Conservation (phyloP, 23 tunicate genomes). For the Styela clava region DNA sequence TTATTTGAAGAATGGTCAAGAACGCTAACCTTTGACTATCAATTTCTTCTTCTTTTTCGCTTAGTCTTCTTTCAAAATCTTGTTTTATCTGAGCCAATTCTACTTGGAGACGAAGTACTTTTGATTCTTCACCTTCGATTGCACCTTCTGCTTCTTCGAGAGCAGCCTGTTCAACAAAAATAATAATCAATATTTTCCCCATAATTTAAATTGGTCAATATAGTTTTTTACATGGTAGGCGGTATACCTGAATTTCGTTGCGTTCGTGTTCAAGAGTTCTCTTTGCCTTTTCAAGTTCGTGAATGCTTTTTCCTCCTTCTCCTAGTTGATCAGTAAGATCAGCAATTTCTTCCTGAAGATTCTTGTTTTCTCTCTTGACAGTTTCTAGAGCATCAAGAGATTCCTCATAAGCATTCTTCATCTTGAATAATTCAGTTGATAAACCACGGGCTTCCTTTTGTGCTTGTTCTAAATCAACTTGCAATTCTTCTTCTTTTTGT, state of each 20-base stretch:
- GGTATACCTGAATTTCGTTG: constrained; percentile 26
- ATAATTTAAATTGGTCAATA: too few species aligned
- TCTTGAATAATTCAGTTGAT: constrained; percentile 29
- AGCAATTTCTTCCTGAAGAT: constrained; percentile 34
- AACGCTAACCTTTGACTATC: constrained; percentile 30
- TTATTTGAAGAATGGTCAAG: too few species aligned
- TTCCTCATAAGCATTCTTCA: constrained; percentile 38
- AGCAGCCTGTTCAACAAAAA: too few species aligned
- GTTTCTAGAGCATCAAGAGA: constrained; percentile 34
- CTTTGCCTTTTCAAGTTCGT: constrained; percentile 39
- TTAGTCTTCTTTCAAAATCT: constrained; percentile 44
- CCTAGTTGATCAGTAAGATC: constrained; percentile 40
- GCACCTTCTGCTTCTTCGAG: constrained; percentile 50
- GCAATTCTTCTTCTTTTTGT: constrained; percentile 38
- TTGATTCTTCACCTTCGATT: constrained; percentile 44
- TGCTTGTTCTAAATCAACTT: constrained; percentile 32
- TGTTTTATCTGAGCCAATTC: constrained; percentile 48
- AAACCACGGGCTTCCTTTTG: constrained; percentile 36
- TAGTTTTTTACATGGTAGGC: too few species aligned
- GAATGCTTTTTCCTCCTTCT: constrained; percentile 37
- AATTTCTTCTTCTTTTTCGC: constrained; percentile 50
- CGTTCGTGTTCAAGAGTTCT: constrained; percentile 38
- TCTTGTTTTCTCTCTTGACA: constrained; percentile 34
- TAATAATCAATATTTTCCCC: too few species aligned
- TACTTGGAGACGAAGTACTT: constrained; percentile 44